Evolutionary conservation across 2,797 vertebrate species (phyloP).

Genomic region (Halcyon badia): DNA sequence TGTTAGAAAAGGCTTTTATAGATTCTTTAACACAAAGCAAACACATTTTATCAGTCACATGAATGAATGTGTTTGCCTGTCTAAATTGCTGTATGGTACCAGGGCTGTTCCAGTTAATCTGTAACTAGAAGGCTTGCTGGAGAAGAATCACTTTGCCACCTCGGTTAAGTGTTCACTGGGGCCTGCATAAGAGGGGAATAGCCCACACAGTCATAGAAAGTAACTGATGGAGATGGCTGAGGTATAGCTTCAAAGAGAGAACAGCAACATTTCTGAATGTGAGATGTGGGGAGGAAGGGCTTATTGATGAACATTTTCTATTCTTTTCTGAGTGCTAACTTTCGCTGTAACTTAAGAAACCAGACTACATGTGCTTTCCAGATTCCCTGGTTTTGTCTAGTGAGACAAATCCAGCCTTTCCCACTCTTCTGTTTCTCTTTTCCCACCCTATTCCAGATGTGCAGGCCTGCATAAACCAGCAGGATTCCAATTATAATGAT

Average conservation of each 20-base stretch:
- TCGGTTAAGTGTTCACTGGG: neutral
- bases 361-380: conserved; percentile 65
- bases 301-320: conserved; percentile 25
- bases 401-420: conserved; percentile 46
- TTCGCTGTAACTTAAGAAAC: conserved; percentile 57
- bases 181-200: neutral
- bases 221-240: neutral
- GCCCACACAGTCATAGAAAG: neutral
- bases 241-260: neutral
- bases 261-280: neutral
- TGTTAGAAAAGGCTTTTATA: conserved; percentile 47
- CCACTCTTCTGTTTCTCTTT: conserved; percentile 65
- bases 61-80: conserved; percentile 55
- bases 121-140: conserved; percentile 39
- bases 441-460: conserved; percentile 75
- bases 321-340: conserved; percentile 48
- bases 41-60: conserved; percentile 63
- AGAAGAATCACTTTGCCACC: neutral
- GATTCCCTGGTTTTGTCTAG: conserved; percentile 60
- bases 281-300: neutral
- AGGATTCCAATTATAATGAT: conserved; percentile 68
- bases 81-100: conserved; percentile 14
- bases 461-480: conserved; percentile 71
- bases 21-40: conserved; percentile 69
- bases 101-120: conserved; percentile 46